These are phyloP conservation scores for Drosophila sproati DNA, from an alignment of 1,140 invertebrate genomes.

Conservation along the genomic window DNA sequence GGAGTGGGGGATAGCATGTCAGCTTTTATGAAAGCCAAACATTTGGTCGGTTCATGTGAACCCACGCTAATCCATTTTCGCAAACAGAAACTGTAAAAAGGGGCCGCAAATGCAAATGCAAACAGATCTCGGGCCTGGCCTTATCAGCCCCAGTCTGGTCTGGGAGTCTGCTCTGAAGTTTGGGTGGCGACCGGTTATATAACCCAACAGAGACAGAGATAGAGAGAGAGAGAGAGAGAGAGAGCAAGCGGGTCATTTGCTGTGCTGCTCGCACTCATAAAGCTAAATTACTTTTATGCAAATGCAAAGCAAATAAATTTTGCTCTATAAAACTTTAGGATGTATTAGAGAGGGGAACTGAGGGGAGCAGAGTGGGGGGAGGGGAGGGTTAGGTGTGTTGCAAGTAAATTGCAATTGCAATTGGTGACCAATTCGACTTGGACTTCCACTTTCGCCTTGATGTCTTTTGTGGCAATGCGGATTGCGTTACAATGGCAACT, in stretches of 20 bases:
- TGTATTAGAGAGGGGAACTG: neutral
- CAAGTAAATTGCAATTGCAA: constrained; percentile 15
- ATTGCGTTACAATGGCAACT: constrained; percentile 42
- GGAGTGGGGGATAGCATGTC: constrained; percentile 50
- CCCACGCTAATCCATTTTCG: constrained; percentile 81
- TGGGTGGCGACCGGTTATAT: constrained; percentile 62
- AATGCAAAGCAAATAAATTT: constrained; percentile 77
- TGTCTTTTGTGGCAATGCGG: constrained; percentile 36
- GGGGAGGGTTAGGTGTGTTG: neutral
- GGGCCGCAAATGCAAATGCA: constrained; percentile 48
- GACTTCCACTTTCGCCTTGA: constrained; percentile 66
- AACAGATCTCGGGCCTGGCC: constrained; percentile 64
- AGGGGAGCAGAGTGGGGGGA: neutral
- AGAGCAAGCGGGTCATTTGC: constrained; percentile 28
- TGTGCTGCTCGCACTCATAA: constrained; percentile 45
- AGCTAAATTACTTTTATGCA: constrained; percentile 78
- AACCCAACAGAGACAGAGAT: constrained; percentile 21
- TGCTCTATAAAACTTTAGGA: constrained; percentile 61
- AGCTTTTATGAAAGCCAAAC: constrained; percentile 79
- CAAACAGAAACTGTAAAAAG: constrained; percentile 38
- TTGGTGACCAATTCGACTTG: constrained; percentile 48
- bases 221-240: neutral
- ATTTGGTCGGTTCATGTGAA: constrained; percentile 79
- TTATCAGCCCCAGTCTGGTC: constrained; percentile 45
- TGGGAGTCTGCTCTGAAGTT: constrained; percentile 1